phyloP scores from a whole-genome alignment of 1,140 invertebrate genomes.

The Drosophila athabasca region DNA sequence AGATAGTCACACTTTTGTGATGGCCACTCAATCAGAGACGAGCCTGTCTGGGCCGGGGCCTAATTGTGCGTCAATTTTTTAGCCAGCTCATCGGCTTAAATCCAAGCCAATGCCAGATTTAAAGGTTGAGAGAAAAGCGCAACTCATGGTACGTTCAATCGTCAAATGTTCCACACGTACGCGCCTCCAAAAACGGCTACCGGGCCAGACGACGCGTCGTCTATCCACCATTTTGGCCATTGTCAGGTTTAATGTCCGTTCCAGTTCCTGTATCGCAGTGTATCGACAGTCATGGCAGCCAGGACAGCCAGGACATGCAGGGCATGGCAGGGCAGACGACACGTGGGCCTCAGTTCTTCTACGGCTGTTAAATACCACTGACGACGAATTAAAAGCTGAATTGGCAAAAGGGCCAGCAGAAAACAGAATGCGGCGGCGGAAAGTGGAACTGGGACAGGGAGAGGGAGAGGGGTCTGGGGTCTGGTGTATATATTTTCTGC shows the following conservation, averaged over 20 bases:
- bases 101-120: conserved; percentile 40
- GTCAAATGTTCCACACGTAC: conserved; percentile 61
- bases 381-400: conserved; percentile 78
- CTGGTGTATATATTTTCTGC: conserved; percentile 57
- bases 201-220: conserved; percentile 28
- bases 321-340: conserved; percentile 11
- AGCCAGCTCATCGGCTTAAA: conserved; percentile 48
- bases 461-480: not conserved
- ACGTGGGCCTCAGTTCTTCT: conserved; percentile 38
- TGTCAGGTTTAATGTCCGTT: conserved; percentile 28
- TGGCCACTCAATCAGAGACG: conserved; percentile 39
- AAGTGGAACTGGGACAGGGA: not conserved
- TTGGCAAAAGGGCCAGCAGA: conserved; percentile 62
- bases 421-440: not conserved
- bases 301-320: conserved; percentile 3
- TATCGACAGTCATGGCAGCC: conserved; percentile 59
- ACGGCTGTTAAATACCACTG: conserved; percentile 74
- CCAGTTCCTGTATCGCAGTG: conserved; percentile 13
- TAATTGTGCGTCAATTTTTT: conserved; percentile 45
- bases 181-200: conserved; percentile 44
- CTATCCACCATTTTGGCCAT: conserved; percentile 33
- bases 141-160: conserved; percentile 56
- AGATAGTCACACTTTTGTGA: not conserved
- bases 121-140: conserved; percentile 49
- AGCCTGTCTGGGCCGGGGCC: conserved; percentile 2